Evolutionary conservation across 1,140 invertebrate genomes (phyloP).

Genomic region (Drosophila dunni): DNA sequence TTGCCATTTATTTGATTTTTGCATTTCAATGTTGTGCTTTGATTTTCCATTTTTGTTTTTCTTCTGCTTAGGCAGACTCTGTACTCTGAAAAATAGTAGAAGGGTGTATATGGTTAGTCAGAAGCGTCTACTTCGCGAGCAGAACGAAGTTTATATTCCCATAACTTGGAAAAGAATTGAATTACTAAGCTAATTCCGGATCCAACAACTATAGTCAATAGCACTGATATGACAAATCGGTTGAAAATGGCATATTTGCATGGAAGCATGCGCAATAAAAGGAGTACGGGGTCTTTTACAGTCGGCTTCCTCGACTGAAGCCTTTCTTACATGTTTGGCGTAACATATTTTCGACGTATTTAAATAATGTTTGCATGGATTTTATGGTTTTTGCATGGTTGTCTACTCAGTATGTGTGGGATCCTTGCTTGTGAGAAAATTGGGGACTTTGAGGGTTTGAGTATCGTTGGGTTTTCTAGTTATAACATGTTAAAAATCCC

Average conservation of each 20-base stretch:
- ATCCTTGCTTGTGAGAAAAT: slow-evolving; percentile 36
- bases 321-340: slow-evolving; percentile 16
- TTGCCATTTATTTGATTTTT: slow-evolving; percentile 82
- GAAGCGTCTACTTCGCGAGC: no score
- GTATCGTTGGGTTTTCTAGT: slow-evolving; percentile 46
- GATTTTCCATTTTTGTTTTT: slow-evolving; percentile 43
- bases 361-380: slow-evolving; percentile 78
- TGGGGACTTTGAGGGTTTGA: slow-evolving; percentile 51
- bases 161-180: no score
- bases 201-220: no score
- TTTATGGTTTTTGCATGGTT: slow-evolving; percentile 68
- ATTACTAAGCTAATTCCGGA: no score
- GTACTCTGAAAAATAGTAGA: no score
- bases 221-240: no score
- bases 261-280: no score
- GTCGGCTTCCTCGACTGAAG: no score
- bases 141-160: no score
- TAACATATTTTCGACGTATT: slow-evolving; percentile 75
- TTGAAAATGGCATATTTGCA: no score
- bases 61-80: background rate
- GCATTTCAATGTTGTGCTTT: slow-evolving; percentile 52
- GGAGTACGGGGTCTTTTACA: no score
- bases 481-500: background rate
- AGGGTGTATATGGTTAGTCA: no score
- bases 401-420: slow-evolving; percentile 33